Conservation (phyloP, 30 jellyfish, hydroid and myxozoan genomes). For the Sanderia malayensis region DNA sequence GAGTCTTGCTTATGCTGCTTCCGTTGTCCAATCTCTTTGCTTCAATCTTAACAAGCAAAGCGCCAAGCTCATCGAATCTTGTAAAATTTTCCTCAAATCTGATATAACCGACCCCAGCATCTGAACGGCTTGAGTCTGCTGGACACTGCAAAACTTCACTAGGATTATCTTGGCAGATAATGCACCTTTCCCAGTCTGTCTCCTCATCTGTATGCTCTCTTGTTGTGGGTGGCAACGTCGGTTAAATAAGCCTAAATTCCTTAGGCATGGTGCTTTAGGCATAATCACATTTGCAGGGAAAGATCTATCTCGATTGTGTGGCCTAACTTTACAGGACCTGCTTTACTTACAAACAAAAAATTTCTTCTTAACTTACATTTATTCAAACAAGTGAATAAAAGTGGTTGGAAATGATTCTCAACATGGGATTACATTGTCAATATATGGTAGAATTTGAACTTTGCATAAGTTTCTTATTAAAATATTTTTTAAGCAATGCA, state of each 20-base stretch:
- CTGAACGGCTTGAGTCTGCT: constrained; percentile 13
- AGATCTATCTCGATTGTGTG: background rate
- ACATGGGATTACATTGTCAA: background rate
- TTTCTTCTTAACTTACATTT: background rate
- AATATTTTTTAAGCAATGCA: background rate
- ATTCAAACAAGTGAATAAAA: background rate
- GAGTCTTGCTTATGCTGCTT: constrained; percentile 1
- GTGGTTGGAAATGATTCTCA: constrained; percentile 1
- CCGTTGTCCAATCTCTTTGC: constrained; percentile 8
- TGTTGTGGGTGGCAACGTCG: constrained; percentile 7
- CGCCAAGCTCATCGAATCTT: constrained; percentile 14
- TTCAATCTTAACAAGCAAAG: background rate
- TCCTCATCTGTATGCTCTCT: constrained; percentile 6
- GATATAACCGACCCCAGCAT: constrained; percentile 8
- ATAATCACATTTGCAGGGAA: background rate
- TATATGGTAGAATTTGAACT: background rate
- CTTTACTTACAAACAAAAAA: background rate
- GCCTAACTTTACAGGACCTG: constrained; percentile 5
- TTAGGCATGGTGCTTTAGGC: constrained; percentile 4
- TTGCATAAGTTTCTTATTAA: background rate
- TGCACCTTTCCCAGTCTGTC: constrained; percentile 22
- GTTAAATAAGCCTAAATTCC: background rate
- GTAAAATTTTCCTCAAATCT: constrained; percentile 9
- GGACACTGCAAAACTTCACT: constrained; percentile 21
- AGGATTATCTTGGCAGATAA: constrained; percentile 10